phyloP scores from a whole-genome alignment of 2,113 vertebrate genomes.

The Fulmarus glacialis region DNA sequence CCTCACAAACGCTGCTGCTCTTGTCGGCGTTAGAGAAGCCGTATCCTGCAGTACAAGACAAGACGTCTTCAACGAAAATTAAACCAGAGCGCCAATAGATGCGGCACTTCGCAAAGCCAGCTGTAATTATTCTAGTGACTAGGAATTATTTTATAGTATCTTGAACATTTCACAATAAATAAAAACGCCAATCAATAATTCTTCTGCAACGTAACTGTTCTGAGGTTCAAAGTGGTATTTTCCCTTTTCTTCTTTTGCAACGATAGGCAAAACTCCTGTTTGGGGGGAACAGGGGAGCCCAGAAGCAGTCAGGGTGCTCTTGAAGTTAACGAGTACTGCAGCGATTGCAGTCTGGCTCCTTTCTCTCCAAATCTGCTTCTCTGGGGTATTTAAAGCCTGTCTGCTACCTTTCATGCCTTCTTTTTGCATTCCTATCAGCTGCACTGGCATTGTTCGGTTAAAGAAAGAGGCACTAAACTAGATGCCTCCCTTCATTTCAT shows the following conservation, averaged over 20 bases:
- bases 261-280: not conserved
- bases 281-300: not conserved
- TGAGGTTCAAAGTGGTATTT: not conserved
- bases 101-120: not conserved
- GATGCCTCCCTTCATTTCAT: not conserved
- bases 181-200: not conserved
- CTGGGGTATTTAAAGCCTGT: not conserved
- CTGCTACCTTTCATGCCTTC: not conserved
- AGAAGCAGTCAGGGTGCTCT: not conserved
- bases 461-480: not conserved
- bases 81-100: not conserved
- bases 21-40: constrained; percentile 51
- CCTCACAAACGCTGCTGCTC: constrained; percentile 47
- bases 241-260: not conserved
- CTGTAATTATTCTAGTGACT: not conserved
- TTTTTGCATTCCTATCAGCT: not conserved
- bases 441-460: not conserved
- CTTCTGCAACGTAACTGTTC: not conserved
- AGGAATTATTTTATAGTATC: not conserved
- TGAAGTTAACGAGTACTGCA: not conserved
- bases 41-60: constrained; percentile 15
- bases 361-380: not conserved
- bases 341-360: not conserved
- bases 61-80: constrained; percentile 23
- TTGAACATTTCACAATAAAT: not conserved